Evolutionary conservation across 2,888 invertebrate species (phyloP), one percentile per base, ranked within the genome.

Genomic region (Galeruca laticollis): DNA sequence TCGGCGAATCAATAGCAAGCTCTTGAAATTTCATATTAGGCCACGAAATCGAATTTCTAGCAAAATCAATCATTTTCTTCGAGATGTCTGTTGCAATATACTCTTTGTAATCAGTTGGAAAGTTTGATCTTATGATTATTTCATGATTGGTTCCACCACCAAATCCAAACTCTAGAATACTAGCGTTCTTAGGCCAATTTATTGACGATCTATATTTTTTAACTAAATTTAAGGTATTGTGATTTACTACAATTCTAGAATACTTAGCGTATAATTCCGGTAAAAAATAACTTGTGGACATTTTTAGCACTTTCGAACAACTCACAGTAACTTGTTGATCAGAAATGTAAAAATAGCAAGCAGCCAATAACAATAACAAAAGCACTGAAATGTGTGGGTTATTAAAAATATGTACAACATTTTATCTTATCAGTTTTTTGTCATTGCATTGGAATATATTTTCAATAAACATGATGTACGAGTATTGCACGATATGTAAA

Each of bases 41-140:
- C 72, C 87, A 80, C 0, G 82, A 79, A 75, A 89, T 88, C 20
- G 86, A 85, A 13, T 86, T 80, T 63, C 84, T 87, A 1, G 93
- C 93, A 78, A 88, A 90, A 9, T 88, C 84, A 2, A 94, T 86
- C 94, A 94, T 94, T 68, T 88, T 86, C 51, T 88, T 86, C 26
- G 92, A 93, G 54, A 93, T 86, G 80, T 94, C 94, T 2, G 89
- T 88, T 4, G 92, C 94, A 89, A 88, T 81, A 1, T 91, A 73
- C 52, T 83, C 81, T 0, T 82, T 82, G 57, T 86, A 88, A 18
- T 86, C 84, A 0, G 78, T 74, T 0, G 91, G 89, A 63, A 92
- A 78, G 62, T 87, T 85, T 0, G 89, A 88, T 72, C 89, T 84
- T 61, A 93, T 83, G 1, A 26, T 21, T 26, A 88, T 87, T 63